Conservation (phyloP, 2,888 invertebrate genomes). For the Lobophora halterata region DNA sequence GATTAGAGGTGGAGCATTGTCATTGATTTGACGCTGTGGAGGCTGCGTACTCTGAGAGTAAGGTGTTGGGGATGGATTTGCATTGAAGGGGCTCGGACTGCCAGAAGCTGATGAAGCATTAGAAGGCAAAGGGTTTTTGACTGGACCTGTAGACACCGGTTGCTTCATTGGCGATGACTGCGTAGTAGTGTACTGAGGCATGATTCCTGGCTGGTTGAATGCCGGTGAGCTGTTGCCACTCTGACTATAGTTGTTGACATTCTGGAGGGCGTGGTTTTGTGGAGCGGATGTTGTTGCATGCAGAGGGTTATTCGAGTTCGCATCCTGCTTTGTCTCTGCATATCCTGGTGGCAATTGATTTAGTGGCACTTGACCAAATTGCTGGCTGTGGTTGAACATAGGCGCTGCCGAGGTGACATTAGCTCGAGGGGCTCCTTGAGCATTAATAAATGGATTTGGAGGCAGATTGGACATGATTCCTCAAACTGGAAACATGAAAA, state of each 20-base stretch:
- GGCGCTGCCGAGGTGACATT: slow-evolving; percentile 52
- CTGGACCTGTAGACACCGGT: slow-evolving; percentile 28
- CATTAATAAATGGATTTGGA: slow-evolving; percentile 63
- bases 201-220: slow-evolving; percentile 63
- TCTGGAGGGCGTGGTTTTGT: slow-evolving; percentile 47
- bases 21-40: slow-evolving; percentile 63
- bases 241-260: slow-evolving; percentile 59
- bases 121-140: slow-evolving; percentile 40
- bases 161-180: slow-evolving; percentile 56
- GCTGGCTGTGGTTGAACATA: slow-evolving; percentile 48
- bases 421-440: slow-evolving; percentile 49
- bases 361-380: slow-evolving; percentile 52
- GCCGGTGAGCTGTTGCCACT: slow-evolving; percentile 71
- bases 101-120: slow-evolving; percentile 46
- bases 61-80: slow-evolving; percentile 48
- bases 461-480: slow-evolving; percentile 73
- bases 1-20: slow-evolving; percentile 68
- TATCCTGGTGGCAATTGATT: slow-evolving; percentile 59
- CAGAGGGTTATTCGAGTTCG: slow-evolving; percentile 62
- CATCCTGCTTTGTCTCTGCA: slow-evolving; percentile 57
- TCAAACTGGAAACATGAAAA: slow-evolving; percentile 64
- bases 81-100: slow-evolving; percentile 44
- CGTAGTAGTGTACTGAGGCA: slow-evolving; percentile 44
- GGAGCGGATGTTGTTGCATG: slow-evolving; percentile 40
- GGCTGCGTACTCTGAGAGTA: slow-evolving; percentile 48